Evolutionary conservation across 30 jellyfish, hydroid and myxozoan genomes (phyloP), one percentile per base, ranked within the genome.

Genomic region (Turritopsis dohrnii): DNA sequence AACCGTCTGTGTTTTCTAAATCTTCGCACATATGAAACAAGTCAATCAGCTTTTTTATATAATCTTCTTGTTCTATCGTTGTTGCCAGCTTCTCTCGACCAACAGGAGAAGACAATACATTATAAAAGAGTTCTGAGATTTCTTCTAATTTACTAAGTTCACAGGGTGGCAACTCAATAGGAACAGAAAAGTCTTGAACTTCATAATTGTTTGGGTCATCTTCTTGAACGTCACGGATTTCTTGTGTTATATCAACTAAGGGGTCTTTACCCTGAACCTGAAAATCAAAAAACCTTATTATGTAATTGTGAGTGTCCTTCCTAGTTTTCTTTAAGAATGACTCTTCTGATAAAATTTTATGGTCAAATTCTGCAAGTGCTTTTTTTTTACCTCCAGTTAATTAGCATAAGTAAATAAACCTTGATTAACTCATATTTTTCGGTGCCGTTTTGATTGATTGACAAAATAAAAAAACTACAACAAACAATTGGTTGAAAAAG

Each of bases 211-310:
- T 71, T 21, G n/a, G 54, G 29, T 54, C 87, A 16, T 41, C 93
- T 28, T 90, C 97, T 65, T 83, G 90, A 53, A 85, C 95, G 21
- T 90, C 94, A 1, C 92, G 95, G 71, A 90, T 94, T 24, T 90
- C 97, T 84, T 90, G 97, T 23, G 97, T 90, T 71, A 91, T 91
- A 66, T 87, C 97, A 30, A 87, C 96, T 29, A 94, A 87, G 8
- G 97, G 97, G 69, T 91, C 94, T 54, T 84, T 87, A 66, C 97
- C 97, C 77, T 91, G 97, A 54, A 91, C 97, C 97, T 91, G 53
- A 16, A 71, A 20, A 41, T 3, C 21, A 54, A 18, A 83, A 4
- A 74, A 54, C 60, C 5, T 41, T n/a, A n/a, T n/a, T n/a, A n/a
- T n/a, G n/a, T n/a, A n/a, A n/a, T n/a, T n/a, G n/a, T n/a, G n/a